These are phyloP conservation scores for Drosophila borborema DNA, from an alignment of 2,888 invertebrate genomes.

Conservation along the genomic window DNA sequence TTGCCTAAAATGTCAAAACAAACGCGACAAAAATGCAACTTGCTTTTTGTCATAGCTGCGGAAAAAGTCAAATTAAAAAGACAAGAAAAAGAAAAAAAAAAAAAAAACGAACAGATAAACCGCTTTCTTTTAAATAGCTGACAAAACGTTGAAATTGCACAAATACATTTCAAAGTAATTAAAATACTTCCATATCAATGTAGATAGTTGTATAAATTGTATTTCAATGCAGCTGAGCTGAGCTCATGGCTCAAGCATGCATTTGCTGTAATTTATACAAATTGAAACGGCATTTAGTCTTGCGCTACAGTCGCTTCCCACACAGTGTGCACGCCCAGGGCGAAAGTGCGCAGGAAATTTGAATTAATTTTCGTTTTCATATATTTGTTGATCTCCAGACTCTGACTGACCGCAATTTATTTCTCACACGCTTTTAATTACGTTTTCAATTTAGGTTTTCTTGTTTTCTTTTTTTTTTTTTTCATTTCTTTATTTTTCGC, in stretches of 20 bases:
- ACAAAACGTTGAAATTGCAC: slow-evolving; percentile 24
- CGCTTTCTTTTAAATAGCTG: slow-evolving; percentile 47
- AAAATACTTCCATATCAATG: slow-evolving; percentile 43
- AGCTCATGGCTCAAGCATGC: slow-evolving; percentile 48
- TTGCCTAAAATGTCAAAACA: slow-evolving; percentile 46
- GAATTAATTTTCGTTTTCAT: slow-evolving; percentile 50
- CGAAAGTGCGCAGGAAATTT: slow-evolving; percentile 55
- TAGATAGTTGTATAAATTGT: neutral
- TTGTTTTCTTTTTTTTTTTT: too few relatives aligned
- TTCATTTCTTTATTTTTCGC: slow-evolving; percentile 27
- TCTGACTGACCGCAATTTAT: slow-evolving; percentile 48
- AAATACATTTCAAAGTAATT: slow-evolving; percentile 43
- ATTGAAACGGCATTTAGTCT: slow-evolving; percentile 55
- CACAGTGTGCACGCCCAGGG: slow-evolving; percentile 35
- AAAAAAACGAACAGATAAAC: neutral
- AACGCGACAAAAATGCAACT: slow-evolving; percentile 54
- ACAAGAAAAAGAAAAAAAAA: neutral
- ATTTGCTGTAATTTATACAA: slow-evolving; percentile 59
- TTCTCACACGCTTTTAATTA: slow-evolving; percentile 62
- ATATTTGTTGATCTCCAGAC: slow-evolving; percentile 39
- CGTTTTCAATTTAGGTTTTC: slow-evolving; percentile 12
- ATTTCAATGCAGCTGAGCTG: slow-evolving; percentile 37
- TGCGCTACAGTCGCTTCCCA: slow-evolving; percentile 47
- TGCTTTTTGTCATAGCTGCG: slow-evolving; percentile 39
- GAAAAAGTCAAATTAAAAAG: slow-evolving; percentile 44